A percentile compares a stretch with the other conserved stretches of the same genome.
These are phyloP conservation scores for Carpatolechia fugitivella DNA, from an alignment of 2,888 invertebrate genomes.

Conservation along the genomic window DNA sequence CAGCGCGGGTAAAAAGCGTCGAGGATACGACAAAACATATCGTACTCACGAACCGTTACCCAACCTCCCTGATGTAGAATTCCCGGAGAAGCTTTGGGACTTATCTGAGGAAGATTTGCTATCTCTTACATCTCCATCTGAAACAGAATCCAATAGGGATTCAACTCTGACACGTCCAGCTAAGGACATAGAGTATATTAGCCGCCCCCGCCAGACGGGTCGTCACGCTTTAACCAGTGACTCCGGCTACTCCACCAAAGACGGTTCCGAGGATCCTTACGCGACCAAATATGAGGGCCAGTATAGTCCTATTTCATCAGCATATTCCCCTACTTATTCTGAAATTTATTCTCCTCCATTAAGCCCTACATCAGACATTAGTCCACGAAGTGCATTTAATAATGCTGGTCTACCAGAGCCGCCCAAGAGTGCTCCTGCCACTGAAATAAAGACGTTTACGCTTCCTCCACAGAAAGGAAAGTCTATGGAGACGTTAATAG, in stretches of 20 bases:
- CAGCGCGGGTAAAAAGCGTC: conserved; percentile 79
- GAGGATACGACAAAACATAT: conserved; percentile 90
- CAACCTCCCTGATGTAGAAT: conserved; percentile 86
- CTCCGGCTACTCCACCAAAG: conserved; percentile 69
- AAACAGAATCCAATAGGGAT: conserved; percentile 80
- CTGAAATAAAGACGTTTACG: conserved; percentile 66
- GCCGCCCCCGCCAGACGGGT: conserved; percentile 78
- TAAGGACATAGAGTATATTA: conserved; percentile 81
- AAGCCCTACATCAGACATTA: conserved; percentile 67
- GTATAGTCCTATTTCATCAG: conserved; percentile 68
- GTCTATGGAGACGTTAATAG: conserved; percentile 68
- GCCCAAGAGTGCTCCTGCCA: conserved; percentile 64
- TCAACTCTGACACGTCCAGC: conserved; percentile 78
- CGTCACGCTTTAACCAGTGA: conserved; percentile 77
- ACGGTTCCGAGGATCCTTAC: conserved; percentile 67
- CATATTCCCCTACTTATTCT: conserved; percentile 73
- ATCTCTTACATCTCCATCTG: conserved; percentile 76
- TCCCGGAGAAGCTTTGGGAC: conserved; percentile 90
- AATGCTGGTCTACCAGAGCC: conserved; percentile 62
- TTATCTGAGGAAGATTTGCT: conserved; percentile 82
- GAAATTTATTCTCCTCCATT: conserved; percentile 73
- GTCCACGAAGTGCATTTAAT: conserved; percentile 62
- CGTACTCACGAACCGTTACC: conserved; percentile 90
- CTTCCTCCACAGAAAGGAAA: conserved; percentile 64
- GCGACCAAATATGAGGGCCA: conserved; percentile 58